A percentile compares a stretch with the other conserved stretches of the same genome.
Evolutionary conservation across 2,797 vertebrate species (phyloP).

Genomic region (Ptychobarbus kaznakovi): DNA sequence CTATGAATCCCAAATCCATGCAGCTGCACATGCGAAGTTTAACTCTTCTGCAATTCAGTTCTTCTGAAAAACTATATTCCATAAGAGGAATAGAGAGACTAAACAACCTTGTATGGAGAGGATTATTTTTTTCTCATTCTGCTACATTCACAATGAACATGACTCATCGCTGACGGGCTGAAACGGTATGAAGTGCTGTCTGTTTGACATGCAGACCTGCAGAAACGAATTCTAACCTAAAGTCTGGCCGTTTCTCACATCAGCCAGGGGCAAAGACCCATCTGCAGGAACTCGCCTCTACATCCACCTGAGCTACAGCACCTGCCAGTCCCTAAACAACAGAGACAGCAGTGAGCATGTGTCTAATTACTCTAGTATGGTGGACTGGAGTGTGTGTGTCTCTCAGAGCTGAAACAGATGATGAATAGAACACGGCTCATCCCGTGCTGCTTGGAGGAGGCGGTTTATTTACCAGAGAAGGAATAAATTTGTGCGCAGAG

Average conservation of each 20-base stretch:
- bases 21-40: neutral
- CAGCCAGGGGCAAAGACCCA: slow-evolving; percentile 15
- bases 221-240: slow-evolving; percentile 8
- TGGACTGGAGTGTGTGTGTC: slow-evolving; percentile 3
- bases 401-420: neutral
- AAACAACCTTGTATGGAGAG: slow-evolving; percentile 17
- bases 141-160: slow-evolving; percentile 38
- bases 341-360: slow-evolving; percentile 20
- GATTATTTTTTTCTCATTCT: slow-evolving; percentile 12
- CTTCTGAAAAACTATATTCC: slow-evolving; percentile 25
- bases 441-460: slow-evolving; percentile 6
- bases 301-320: slow-evolving; percentile 11
- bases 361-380: slow-evolving; percentile 11
- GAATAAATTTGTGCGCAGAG: slow-evolving; percentile 17
- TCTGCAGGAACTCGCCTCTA: neutral
- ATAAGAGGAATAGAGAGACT: slow-evolving; percentile 6
- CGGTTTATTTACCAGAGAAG: slow-evolving; percentile 35
- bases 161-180: slow-evolving; percentile 21
- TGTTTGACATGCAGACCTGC: slow-evolving; percentile 30
- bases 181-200: slow-evolving; percentile 32
- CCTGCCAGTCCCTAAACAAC: slow-evolving; percentile 19
- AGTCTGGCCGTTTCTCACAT: slow-evolving; percentile 1
- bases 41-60: neutral
- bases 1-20: neutral
- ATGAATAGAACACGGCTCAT: slow-evolving; percentile 10